Percentiles rank a stretch among this genome's conserved stretches.
phyloP scores from a whole-genome alignment of 1,140 invertebrate species.

The Cotesia vestalis region DNA sequence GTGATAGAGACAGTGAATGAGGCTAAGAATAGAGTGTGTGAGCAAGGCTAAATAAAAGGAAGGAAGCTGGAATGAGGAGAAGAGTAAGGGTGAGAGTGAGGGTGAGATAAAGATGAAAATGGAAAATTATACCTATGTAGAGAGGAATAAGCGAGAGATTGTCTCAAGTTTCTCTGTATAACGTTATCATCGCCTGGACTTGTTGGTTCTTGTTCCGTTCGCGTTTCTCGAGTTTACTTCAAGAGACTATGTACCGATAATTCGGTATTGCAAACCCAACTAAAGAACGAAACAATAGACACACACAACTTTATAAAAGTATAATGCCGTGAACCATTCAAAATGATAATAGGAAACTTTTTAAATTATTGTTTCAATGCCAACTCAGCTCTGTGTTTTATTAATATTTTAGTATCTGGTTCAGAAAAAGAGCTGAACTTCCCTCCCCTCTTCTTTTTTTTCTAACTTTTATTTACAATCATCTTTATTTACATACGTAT shows the following conservation, averaged over 20 bases:
- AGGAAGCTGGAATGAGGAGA: not conserved
- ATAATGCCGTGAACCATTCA: constrained; percentile 42
- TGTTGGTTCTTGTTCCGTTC: too few species aligned
- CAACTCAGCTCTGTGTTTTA: not conserved
- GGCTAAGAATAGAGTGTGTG: too few species aligned
- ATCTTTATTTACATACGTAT: too few species aligned
- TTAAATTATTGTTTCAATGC: constrained; percentile 5
- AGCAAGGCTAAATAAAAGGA: constrained; percentile 2
- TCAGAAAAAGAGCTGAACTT: too few species aligned
- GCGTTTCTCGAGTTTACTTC: too few species aligned
- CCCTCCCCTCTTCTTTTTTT: too few species aligned
- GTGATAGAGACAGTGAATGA: constrained; percentile 2
- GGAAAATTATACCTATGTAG: not conserved
- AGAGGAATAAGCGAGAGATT: not conserved
- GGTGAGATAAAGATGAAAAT: too few species aligned
- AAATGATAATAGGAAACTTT: constrained; percentile 49
- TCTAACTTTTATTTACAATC: too few species aligned
- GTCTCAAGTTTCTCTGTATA: not conserved
- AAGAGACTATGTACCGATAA: not conserved
- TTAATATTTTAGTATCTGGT: too few species aligned
- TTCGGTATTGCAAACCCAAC: not conserved
- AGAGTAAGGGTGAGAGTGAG: not conserved
- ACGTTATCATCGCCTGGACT: too few species aligned
- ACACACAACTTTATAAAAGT: constrained; percentile 1
- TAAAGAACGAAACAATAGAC: not conserved